Evolutionary conservation across 2,113 vertebrate species (phyloP).

Genomic region (Anseranas semipalmata): DNA sequence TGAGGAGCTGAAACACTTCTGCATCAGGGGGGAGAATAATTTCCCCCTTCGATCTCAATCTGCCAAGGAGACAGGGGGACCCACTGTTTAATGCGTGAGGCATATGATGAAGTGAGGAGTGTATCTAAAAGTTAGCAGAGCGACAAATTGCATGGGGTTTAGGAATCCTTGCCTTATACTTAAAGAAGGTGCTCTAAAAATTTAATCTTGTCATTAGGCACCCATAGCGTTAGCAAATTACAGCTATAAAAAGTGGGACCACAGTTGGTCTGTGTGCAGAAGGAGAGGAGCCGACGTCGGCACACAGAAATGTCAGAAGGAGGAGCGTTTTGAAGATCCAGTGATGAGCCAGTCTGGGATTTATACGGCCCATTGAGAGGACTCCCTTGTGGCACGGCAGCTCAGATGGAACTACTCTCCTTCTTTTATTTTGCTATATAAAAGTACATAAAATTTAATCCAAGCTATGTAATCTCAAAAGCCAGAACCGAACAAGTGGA

Average conservation of each 20-base stretch:
- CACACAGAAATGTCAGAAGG: background rate
- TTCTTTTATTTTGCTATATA: slow-evolving; percentile 28
- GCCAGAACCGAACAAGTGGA: slow-evolving; percentile 29
- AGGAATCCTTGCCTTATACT: background rate
- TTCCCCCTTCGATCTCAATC: background rate
- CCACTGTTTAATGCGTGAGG: background rate
- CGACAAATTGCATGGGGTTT: background rate
- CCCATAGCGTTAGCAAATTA: background rate
- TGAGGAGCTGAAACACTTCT: background rate
- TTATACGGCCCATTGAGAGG: rapidly evolving
- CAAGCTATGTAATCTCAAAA: slow-evolving; percentile 25
- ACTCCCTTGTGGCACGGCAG: background rate
- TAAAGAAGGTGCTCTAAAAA: slow-evolving; percentile 30
- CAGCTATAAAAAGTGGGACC: background rate
- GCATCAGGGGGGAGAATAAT: background rate
- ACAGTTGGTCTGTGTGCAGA: background rate
- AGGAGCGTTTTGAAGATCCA: background rate
- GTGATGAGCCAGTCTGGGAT: background rate
- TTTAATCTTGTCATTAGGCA: background rate
- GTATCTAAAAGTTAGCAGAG: slow-evolving; percentile 35
- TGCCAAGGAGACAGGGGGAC: background rate
- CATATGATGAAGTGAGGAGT: background rate
- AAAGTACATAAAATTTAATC: slow-evolving; percentile 52
- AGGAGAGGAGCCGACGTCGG: background rate
- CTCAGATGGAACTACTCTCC: background rate